Evolutionary conservation across 2,113 vertebrate genomes (phyloP).

Genomic region (Seriola quinqueradiata): DNA sequence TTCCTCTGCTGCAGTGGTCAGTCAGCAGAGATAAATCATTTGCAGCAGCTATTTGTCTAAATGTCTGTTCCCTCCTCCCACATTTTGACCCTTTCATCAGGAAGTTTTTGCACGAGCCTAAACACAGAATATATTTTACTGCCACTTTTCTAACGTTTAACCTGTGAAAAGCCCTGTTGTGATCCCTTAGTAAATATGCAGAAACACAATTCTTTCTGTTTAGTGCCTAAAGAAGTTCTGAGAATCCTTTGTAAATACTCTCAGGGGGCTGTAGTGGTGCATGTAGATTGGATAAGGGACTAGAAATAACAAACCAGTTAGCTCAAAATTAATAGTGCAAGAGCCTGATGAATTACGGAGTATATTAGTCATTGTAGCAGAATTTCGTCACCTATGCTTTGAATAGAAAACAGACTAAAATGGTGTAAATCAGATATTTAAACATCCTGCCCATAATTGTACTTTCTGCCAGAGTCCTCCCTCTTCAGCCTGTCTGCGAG

Average conservation of each 20-base stretch:
- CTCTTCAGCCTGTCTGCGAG: neutral
- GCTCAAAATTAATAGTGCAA: neutral
- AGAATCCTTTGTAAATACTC: neutral
- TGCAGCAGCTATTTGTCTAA: neutral
- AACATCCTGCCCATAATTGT: neutral
- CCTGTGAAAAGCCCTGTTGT: neutral
- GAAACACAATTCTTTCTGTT: neutral
- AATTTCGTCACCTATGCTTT: neutral
- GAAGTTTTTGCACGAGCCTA: neutral
- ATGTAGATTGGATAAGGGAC: neutral
- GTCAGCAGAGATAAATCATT: neutral
- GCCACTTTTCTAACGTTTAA: neutral
- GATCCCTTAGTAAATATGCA: neutral
- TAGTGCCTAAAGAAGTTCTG: too few relatives aligned
- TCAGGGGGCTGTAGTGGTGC: neutral
- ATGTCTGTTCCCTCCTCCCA: neutral
- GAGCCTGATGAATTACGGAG: neutral
- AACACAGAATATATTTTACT: neutral
- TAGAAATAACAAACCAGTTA: neutral
- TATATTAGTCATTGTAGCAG: neutral
- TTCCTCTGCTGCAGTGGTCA: constrained; percentile 8
- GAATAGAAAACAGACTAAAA: neutral
- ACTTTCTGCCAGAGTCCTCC: neutral
- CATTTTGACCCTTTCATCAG: neutral
- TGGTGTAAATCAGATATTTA: neutral